Base-by-base conservation (phyloP, 2,888 invertebrate species). In the Cephalotes varians region DNA sequence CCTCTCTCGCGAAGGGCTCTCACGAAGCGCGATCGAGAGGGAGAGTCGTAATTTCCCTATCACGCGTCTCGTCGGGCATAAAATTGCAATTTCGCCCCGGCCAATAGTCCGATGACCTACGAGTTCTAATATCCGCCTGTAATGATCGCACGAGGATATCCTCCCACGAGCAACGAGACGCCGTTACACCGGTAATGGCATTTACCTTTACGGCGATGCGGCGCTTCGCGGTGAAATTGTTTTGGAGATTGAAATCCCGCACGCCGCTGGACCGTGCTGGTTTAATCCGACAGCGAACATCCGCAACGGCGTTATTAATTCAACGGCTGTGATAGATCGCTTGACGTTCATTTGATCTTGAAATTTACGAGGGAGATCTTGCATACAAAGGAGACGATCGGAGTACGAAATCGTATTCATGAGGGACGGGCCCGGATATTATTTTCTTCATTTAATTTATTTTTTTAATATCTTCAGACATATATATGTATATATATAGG, bases 111-210 rank as follows among this genome's bases (percentile, higher is more conserved):
- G 56, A 81, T 74, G 69, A 76, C 79, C 83, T 83, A 82, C 72
- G 81, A 71, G 64, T 81, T 86, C 85, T 83, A 86, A 85, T 88
- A 88, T 83, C 84, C 79, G 84, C 86, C 81, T 88, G 85, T 88
- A 88, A 84, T 86, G 76, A 82, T 84, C 81, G 67, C 54, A 73
- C 67, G 82, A 58, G 79, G 37, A 58, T 81, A 79, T 81, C 81
- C 73, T 47, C 73, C 87, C 77, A 49, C 56, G 56, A 34, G 18
- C 72, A 47, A 54, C 21, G 71, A 54, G 28, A 51, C 31, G 18
- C 54, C 34, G 76, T 76, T 67, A 67, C 67, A 67, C 31, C 44
- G 56, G 40, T 56, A 67, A 77, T 67, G 40, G n/a, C 65, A 34
- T 77, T 77, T 56, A 67, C 69, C 69, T 77, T 77, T 77, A 56